Evolutionary conservation across 1,140 invertebrate genomes (phyloP).

Genomic region (Helicorthomorpha holstii): DNA sequence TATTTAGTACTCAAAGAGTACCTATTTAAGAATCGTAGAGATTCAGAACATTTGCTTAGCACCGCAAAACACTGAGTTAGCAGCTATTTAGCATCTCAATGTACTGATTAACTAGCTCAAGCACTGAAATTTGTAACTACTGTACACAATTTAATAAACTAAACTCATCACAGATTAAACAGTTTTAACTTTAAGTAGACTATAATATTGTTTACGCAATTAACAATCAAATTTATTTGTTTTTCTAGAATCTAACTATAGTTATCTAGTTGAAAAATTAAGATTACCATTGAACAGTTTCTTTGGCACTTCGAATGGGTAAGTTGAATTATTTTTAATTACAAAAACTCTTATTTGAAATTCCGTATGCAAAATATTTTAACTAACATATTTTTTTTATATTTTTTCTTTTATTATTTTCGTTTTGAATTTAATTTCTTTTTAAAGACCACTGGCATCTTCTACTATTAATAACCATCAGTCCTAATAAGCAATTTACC

Average conservation of each 20-base stretch:
- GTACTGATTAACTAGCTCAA: too few relatives aligned
- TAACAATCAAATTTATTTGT: too few relatives aligned
- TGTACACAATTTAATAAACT: too few relatives aligned
- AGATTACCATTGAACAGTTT: slow-evolving; percentile 64
- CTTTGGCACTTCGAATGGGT: slow-evolving; percentile 16
- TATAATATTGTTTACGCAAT: too few relatives aligned
- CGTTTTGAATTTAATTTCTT: neutral
- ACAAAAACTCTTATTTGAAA: neutral
- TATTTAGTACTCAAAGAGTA: too few relatives aligned
- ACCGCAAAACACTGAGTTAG: too few relatives aligned
- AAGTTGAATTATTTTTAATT: neutral
- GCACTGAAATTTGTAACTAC: too few relatives aligned
- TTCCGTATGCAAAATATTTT: neutral
- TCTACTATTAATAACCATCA: neutral
- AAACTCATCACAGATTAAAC: too few relatives aligned
- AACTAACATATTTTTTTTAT: neutral
- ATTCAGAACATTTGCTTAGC: too few relatives aligned
- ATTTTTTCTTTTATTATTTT: neutral
- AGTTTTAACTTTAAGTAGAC: too few relatives aligned
- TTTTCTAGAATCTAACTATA: slow-evolving; percentile 56
- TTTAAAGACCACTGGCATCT: neutral
- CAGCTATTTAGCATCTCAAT: too few relatives aligned
- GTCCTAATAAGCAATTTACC: neutral
- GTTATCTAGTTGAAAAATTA: slow-evolving; percentile 64
- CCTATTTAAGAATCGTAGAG: too few relatives aligned